Percentiles rank a stretch among this genome's conserved stretches.
Conservation (phyloP, 2,888 invertebrate species). For the Limnephilus lunatus region DNA sequence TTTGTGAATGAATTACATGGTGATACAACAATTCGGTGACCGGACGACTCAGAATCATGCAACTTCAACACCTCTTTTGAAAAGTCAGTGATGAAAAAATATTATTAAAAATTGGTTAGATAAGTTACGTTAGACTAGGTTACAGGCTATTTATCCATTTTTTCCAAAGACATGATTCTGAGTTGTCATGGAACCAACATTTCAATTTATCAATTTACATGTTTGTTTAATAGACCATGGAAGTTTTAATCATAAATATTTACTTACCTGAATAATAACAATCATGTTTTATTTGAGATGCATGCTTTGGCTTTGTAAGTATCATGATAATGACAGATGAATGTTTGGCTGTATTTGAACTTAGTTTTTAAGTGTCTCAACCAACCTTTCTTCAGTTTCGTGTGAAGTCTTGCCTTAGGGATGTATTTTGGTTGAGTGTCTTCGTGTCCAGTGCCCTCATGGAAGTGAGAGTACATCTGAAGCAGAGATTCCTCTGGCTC, state of each 20-base stretch:
- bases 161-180: no score
- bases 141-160: no score
- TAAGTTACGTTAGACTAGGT: no score
- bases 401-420: neutral
- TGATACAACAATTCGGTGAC: neutral
- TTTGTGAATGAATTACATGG: neutral
- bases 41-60: no score
- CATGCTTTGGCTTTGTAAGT: neutral
- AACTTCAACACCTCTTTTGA: no score
- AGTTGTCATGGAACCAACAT: no score
- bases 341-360: neutral
- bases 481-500: neutral
- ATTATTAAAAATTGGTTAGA: no score
- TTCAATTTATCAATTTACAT: no score
- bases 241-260: no score
- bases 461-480: neutral
- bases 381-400: neutral
- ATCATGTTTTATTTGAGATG: neutral
- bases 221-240: neutral
- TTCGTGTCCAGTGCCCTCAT: neutral
- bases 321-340: neutral
- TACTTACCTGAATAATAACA: neutral
- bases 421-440: neutral
- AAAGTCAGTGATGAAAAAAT: no score
- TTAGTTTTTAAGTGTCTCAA: neutral